Base-by-base conservation (phyloP, 2,797 vertebrate genomes). In the Clarias fuscus region DNA sequence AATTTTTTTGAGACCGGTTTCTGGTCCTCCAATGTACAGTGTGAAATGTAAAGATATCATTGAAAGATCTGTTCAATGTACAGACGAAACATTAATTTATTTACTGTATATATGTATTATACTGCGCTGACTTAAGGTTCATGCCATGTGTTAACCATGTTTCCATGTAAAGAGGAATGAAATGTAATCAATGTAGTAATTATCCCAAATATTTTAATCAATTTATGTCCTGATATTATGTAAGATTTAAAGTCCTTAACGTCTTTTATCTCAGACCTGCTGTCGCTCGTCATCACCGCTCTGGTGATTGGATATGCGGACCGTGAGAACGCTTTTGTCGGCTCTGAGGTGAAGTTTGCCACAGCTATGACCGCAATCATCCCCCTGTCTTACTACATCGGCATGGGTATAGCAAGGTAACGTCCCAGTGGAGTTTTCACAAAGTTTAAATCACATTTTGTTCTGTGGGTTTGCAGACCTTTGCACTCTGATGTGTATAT, bases 401-500 rank as follows among this genome's bases (percentile, higher is more conserved):
- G 97, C 65, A 97, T 98, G 97, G 97, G 97, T 24, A 98, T 98
- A 0, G 97, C 97, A 89, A 98, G 97, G 97, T 97, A 93, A 91
- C 22, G 3, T 37, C 22, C 14, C 43, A 8, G 43, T 48, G 43
- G 43, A 8, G 7, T 48, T 48, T 48, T 48, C 43, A 48, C 43
- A 56, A 53, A 24, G 56, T 37, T 78, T 78, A 22, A 27, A 33
- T 6, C 4, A 6, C 30, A 13, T 7, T 18, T 81, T 20, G 68
- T 18, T 33, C 64, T 27, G n/a, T 18, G 72, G 43, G n/a, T 77
- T 11, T 20, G 27, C 13, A 33, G 20, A 5, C 56, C 24, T 62
- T 80, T n/a, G 33, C 22, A 17, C 59, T 62, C 59, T 0, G 17
- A 2, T 30, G 11, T 33, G 33, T 40, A 15, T 30, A 18, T 1